Base-by-base conservation (phyloP, 2,113 vertebrate species). In the Pseudolaguvia tuberculata region DNA sequence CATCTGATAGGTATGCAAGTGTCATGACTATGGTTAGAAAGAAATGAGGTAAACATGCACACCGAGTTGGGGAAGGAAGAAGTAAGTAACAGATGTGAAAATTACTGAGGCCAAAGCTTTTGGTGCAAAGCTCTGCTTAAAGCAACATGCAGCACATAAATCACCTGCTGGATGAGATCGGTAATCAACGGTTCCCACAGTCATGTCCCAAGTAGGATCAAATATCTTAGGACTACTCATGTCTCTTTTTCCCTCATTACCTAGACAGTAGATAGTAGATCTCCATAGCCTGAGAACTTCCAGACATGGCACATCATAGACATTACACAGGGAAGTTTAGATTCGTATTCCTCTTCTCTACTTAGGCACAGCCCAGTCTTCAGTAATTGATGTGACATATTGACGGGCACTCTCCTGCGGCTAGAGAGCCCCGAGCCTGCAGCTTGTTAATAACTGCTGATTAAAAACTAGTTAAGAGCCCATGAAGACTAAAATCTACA, bases 401-500 rank as follows among this genome's bases (percentile, higher is more conserved):
- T 79, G 84, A 88, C 86, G 82, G 89, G 87, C 93, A 91, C 90
- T 91, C 85, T 90, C 85, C 85, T 29, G 52, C 80, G 82, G 84
- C 86, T 80, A 51, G 84, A 83, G 78, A 82, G 88, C 78, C 81
- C 45, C 86, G 86, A 86, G 87, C 81, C 88, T 75, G 58, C 58
- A 78, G 79, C 92, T 91, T 84, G 59, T 90, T 92, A 87, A 92
- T 96, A 93, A 95, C 89, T 86, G 79, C 92, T 94, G 92, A 95
- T 96, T 96, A 95, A 95, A 94, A 96, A 91, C 91, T 83, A 91
- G 91, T 96, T 94, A 93, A 91, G 88, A 92, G 90, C 89, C 93
- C 88, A 91, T 89, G 92, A 92, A 92, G 93, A 92, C 90, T 88
- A 90, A 92, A 94, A 92, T 79, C 81, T 88, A 90, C 90, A 93